Evolutionary conservation across 2,888 invertebrate species (phyloP).

Genomic region (Drosophila bunnanda): DNA sequence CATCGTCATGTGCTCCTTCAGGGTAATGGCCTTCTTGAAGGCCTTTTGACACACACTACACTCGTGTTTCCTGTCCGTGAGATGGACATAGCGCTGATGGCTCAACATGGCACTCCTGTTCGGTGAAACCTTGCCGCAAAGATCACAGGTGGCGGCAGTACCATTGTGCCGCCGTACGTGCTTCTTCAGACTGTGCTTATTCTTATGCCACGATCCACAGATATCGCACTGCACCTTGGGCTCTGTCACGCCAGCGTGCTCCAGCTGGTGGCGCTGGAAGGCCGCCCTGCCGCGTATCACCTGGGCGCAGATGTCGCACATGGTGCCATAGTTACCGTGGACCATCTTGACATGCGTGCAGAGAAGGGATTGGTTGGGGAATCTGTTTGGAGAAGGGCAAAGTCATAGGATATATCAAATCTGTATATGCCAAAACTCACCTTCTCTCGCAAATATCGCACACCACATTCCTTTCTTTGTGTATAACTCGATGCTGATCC

Average conservation of each 20-base stretch:
- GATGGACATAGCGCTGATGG: slow-evolving; percentile 83
- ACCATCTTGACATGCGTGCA: slow-evolving; percentile 78
- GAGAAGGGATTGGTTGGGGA: slow-evolving; percentile 78
- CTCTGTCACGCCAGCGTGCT: slow-evolving; percentile 79
- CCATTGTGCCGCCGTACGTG: slow-evolving; percentile 82
- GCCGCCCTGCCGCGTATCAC: slow-evolving; percentile 82
- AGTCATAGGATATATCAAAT: not conserved
- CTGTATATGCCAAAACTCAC: slow-evolving; percentile 51
- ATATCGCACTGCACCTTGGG: slow-evolving; percentile 83
- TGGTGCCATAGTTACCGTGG: slow-evolving; percentile 79
- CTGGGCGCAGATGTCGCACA: slow-evolving; percentile 84
- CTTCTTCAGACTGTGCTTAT: slow-evolving; percentile 83
- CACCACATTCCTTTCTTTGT: slow-evolving; percentile 74
- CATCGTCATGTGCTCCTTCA: slow-evolving; percentile 84
- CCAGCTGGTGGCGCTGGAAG: slow-evolving; percentile 82
- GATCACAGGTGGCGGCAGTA: slow-evolving; percentile 77
- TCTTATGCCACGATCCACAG: slow-evolving; percentile 83
- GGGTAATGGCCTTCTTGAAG: slow-evolving; percentile 82
- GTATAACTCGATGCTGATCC: slow-evolving; percentile 81
- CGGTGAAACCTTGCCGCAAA: slow-evolving; percentile 83
- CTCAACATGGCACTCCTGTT: slow-evolving; percentile 83
- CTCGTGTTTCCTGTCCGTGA: slow-evolving; percentile 76
- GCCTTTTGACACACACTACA: slow-evolving; percentile 83
- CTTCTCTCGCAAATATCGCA: slow-evolving; percentile 82
- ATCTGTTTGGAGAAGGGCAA: slow-evolving; percentile 52